Conservation (phyloP, 1,140 invertebrate species). For the Rhopalosiphum padi region DNA sequence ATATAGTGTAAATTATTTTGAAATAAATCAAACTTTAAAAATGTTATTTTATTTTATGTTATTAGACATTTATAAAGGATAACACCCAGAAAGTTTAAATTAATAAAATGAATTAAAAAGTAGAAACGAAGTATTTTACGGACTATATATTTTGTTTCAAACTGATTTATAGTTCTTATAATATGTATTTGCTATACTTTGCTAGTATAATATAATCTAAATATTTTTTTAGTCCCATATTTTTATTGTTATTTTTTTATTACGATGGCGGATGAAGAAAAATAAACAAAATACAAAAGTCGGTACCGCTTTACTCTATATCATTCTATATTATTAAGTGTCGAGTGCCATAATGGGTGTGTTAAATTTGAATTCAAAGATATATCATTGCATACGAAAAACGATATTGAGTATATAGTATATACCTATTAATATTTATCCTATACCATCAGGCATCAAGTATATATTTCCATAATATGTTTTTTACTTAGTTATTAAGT, state of each 20-base stretch:
- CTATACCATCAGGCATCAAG: no score
- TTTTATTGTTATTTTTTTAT: not conserved
- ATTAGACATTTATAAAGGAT: not conserved
- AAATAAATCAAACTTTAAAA: not conserved
- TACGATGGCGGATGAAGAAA: not conserved
- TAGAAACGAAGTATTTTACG: not conserved
- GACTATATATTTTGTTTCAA: not conserved
- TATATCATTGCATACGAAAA: no score
- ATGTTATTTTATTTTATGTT: not conserved
- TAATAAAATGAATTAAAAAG: not conserved
- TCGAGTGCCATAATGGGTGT: no score
- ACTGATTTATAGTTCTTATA: not conserved
- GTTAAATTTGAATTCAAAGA: no score
- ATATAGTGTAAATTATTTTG: not conserved
- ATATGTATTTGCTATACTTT: not conserved
- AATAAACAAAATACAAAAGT: no score
- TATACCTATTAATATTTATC: no score
- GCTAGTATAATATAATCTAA: not conserved
- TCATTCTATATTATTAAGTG: no score
- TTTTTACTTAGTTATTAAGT: no score
- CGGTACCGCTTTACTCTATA: no score
- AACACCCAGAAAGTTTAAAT: not conserved
- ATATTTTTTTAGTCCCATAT: not conserved
- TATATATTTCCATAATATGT: no score
- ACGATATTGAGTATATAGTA: no score